These are phyloP conservation scores for Agrochola macilenta DNA, from an alignment of 2,888 invertebrate genomes.

Conservation along the genomic window DNA sequence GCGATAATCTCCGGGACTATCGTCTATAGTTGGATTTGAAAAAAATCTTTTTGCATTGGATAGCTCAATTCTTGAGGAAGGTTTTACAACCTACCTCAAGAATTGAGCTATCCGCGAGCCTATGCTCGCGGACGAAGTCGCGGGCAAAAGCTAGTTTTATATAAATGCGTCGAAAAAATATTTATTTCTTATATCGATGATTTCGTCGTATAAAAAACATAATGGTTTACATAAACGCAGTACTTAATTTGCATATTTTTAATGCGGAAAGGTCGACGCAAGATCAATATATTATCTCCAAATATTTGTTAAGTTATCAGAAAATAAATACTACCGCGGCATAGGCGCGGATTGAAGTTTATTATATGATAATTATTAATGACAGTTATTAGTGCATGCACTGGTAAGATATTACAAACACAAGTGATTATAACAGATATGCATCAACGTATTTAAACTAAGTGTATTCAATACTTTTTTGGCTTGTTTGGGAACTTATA, in stretches of 20 bases:
- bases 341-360: slow-evolving; percentile 34
- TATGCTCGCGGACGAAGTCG: too few species aligned
- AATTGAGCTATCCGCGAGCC: too few species aligned
- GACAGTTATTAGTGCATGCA: slow-evolving; percentile 29
- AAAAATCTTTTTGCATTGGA: too few species aligned
- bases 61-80: too few species aligned
- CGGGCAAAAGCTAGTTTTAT: too few species aligned
- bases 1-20: too few species aligned
- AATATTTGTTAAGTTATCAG: slow-evolving; percentile 28
- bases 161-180: background rate
- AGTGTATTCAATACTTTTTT: too few species aligned
- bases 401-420: background rate
- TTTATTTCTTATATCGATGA: background rate
- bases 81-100: too few species aligned
- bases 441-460: background rate
- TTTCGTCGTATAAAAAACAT: background rate
- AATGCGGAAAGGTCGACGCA: slow-evolving; percentile 55
- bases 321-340: slow-evolving; percentile 38
- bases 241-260: slow-evolving; percentile 27
- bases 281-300: slow-evolving; percentile 47
- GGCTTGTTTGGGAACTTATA: background rate
- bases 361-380: background rate
- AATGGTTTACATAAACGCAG: slow-evolving; percentile 23
- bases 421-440: background rate
- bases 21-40: too few species aligned